Evolutionary conservation across 2,888 invertebrate species (phyloP), one percentile per base, ranked within the genome.

Genomic region (Leptinotarsa rubiginosa): DNA sequence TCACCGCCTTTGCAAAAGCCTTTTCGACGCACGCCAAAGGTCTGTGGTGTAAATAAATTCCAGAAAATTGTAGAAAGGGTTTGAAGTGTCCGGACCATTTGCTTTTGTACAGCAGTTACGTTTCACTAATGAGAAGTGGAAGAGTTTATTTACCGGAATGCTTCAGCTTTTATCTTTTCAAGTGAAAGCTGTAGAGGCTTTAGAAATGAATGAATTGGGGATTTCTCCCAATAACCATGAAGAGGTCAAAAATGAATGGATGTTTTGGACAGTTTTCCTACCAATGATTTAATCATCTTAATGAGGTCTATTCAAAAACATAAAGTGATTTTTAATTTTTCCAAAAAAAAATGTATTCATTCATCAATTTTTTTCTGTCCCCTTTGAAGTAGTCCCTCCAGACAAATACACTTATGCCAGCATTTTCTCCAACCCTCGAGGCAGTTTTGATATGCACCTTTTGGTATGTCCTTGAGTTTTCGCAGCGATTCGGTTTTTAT

Each of bases 121-220:
- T 68, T 74, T 73, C 52, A 62, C 74, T 76, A 71, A 74, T 74
- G 76, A 76, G 66, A 76, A 71, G 69, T 22, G 74, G 68, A 73
- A 25, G 20, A 76, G 73, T 76, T 76, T 76, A 76, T 76, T 76
- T 69, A 74, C 71, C 25, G 76, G 73, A 76, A 74, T 69, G 73
- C 65, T 70, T 76, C 65, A 65, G 59, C 76, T 76, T 74, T 69
- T 66, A 67, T 69, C 41, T 70, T 65, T 65, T 54, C 68, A 59
- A 70, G 59, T 73, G 62, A 68, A 65, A 75, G 65, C 31, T 16
- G 31, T 54, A 18, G 41, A 68, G 41, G 68, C 31, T 22, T 12
- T 31, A 12, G 25, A 47, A 25, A 41, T 7, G 54, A 47, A 54
- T 54, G 22, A 20, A 54, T 54, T 20, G 41, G 25, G n/a, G 41